Base-by-base conservation (phyloP, 1,140 invertebrate genomes). In the Colletes gigas region DNA sequence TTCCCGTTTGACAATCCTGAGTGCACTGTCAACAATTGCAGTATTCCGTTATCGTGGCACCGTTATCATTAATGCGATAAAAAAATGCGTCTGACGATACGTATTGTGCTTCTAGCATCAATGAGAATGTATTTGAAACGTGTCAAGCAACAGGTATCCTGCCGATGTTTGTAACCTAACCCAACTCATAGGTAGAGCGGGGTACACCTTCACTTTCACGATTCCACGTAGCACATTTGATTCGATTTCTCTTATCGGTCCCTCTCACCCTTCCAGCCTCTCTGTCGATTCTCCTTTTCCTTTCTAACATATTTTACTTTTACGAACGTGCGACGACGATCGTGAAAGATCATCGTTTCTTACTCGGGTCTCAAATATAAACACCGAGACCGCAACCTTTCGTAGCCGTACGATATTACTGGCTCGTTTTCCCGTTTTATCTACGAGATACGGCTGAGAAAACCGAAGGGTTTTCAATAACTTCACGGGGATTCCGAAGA, bases 221-320 rank as follows among this genome's bases (percentile, higher is more conserved):
- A 76, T 70, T 82, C 85, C 78, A 84, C 85, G 84, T 86, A 84
- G 78, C 77, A 76, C 62, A 55, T 72, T 78, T 57, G 55, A 47
- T 55, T 77, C 75, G 84, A 86, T 87, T 86, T 87, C 84, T 87
- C 82, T 87, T 87, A 87, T 87, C 85, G 74, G 60, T 73, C 82
- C 68, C 84, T 84, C 81, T 70, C 71, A 66, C 82, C 68, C 78
- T 62, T 65, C 78, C 82, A 68, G 41, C 54, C 66, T 39, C 54
- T 55, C 50, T 0, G 15, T 19, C 57, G 65, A 79, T 84, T 77
- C 75, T 82, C 62, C 74, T 81, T 78, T 81, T 75, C 62, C 47
- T 73, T 57, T 57, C 71, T 63, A 79, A 3, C 78, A 76, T 80
- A 76, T 78, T 72, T 77, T 50, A 17, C 62, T 44, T 44, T 17